Conservation (phyloP, 2,797 vertebrate species). For the Rhincodon typus region DNA sequence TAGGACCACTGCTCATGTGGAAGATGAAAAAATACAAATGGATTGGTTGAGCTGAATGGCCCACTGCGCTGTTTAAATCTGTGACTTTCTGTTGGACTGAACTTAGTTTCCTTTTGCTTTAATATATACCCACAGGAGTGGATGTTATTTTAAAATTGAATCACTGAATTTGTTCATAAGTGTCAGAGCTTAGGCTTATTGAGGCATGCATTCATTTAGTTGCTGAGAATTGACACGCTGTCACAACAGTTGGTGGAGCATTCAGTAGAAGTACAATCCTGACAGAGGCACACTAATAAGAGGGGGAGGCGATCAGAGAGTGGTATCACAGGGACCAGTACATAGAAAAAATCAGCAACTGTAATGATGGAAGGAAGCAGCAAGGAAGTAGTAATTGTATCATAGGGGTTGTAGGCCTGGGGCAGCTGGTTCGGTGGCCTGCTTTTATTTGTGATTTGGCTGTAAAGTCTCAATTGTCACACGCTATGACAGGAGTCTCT, state of each 20-base stretch:
- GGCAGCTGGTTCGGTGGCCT: neutral
- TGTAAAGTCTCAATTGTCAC: neutral
- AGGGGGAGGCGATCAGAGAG: neutral
- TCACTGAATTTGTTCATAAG: slow-evolving; percentile 9
- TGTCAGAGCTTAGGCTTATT: neutral
- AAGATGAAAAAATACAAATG: neutral
- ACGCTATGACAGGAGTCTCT: neutral
- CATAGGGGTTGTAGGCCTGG: no score
- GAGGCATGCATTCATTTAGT: slow-evolving; percentile 21
- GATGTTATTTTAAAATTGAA: neutral
- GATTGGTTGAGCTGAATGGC: neutral
- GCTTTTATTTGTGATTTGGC: neutral
- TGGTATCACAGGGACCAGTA: neutral
- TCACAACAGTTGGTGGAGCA: slow-evolving; percentile 17
- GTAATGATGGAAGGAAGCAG: neutral
- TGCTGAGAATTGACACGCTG: neutral
- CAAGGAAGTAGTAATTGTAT: neutral
- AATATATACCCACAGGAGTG: neutral
- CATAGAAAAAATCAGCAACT: neutral
- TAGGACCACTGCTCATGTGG: neutral
- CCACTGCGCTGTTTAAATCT: neutral
- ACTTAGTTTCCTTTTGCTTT: neutral
- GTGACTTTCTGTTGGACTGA: neutral
- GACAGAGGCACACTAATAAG: neutral
- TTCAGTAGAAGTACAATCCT: neutral